Conservation (phyloP, 1,140 invertebrate species). For the Melipona quadrifasciata region DNA sequence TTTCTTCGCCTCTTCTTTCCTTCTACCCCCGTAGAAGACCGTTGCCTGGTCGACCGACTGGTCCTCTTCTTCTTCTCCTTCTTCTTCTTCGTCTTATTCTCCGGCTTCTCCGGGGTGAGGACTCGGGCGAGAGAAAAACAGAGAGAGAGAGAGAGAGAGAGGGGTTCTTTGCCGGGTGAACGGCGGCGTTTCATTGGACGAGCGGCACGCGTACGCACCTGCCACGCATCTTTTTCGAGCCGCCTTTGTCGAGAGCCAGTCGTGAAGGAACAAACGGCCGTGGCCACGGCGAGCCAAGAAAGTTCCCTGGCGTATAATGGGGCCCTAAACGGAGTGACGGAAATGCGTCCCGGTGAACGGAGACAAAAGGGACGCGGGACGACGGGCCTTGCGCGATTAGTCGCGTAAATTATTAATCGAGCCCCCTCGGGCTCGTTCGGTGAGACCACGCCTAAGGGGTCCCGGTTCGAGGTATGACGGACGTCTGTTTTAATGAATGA, state of each 20-base stretch:
- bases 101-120: background rate
- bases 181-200: constrained; percentile 72
- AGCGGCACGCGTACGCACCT: constrained; percentile 79
- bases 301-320: constrained; percentile 46
- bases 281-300: constrained; percentile 48
- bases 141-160: background rate
- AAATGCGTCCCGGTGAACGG: constrained; percentile 48
- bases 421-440: background rate
- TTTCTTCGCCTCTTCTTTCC: background rate
- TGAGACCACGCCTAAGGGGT: background rate
- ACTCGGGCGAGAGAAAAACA: background rate
- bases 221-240: constrained; percentile 75
- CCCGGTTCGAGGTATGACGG: background rate
- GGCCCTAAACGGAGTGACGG: constrained; percentile 47
- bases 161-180: background rate
- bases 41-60: background rate
- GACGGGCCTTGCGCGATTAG: background rate
- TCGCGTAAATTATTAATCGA: constrained; percentile 39
- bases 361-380: constrained; percentile 23
- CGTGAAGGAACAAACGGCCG: constrained; percentile 51
- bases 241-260: constrained; percentile 73
- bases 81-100: too few species aligned
- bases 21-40: background rate
- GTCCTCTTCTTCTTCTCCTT: background rate
- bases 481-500: constrained; percentile 26